A percentile compares a stretch with the other conserved stretches of the same genome.
phyloP scores from a whole-genome alignment of 1,140 invertebrate species.

The Nasonia vitripennis region DNA sequence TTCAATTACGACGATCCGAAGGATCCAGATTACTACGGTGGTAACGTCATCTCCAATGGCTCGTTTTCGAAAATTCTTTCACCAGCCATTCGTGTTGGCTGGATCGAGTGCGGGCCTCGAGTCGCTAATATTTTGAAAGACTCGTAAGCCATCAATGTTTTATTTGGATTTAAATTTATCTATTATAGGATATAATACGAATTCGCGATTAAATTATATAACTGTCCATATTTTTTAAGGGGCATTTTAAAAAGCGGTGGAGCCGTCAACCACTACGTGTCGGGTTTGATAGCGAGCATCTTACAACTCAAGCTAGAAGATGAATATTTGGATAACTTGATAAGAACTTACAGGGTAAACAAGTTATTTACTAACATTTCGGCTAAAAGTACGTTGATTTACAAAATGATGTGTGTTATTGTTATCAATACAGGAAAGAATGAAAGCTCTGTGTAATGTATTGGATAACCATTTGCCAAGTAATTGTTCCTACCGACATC shows the following conservation, averaged over 20 bases:
- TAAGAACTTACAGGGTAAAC: slow-evolving; percentile 70
- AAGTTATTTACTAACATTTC: not conserved
- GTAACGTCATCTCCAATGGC: slow-evolving; percentile 81
- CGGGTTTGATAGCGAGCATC: slow-evolving; percentile 76
- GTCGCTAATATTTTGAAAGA: slow-evolving; percentile 70
- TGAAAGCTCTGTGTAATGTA: slow-evolving; percentile 68
- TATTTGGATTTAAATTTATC: no score
- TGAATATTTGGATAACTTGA: slow-evolving; percentile 71
- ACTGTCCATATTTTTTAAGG: slow-evolving; percentile 52
- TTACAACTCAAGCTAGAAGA: slow-evolving; percentile 76
- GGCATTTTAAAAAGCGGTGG: slow-evolving; percentile 78
- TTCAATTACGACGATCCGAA: slow-evolving; percentile 75
- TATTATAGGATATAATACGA: no score
- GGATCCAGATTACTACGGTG: slow-evolving; percentile 70
- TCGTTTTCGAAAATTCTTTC: slow-evolving; percentile 82
- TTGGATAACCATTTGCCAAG: slow-evolving; percentile 71
- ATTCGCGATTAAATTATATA: no score
- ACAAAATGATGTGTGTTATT: not conserved
- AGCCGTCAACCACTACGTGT: slow-evolving; percentile 79
- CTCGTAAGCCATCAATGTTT: slow-evolving; percentile 63
- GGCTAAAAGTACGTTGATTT: no score
- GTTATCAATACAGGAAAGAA: slow-evolving; percentile 67
- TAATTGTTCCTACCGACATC: slow-evolving; percentile 70
- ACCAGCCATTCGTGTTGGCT: slow-evolving; percentile 80
- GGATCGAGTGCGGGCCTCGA: slow-evolving; percentile 78